Conservation (phyloP, 2,888 invertebrate genomes). For the Ypsolopha scabrella region DNA sequence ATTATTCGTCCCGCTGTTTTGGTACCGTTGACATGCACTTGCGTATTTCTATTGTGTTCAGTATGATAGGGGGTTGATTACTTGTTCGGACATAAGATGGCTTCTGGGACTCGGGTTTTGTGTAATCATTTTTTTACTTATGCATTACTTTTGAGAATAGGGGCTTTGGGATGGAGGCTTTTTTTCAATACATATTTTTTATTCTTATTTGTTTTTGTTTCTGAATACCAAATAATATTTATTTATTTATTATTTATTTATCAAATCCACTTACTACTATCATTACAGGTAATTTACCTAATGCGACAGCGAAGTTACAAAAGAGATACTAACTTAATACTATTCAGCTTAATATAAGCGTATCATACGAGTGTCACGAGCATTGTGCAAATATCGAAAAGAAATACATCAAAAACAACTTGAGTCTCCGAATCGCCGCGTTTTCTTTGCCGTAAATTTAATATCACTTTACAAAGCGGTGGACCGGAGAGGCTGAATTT, state of each 20-base stretch:
- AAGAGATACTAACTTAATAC: no score
- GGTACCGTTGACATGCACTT: slow-evolving; percentile 55
- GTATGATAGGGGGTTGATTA: slow-evolving; percentile 15
- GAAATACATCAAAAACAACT: no score
- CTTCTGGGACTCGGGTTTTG: not conserved
- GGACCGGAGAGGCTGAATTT: slow-evolving; percentile 14
- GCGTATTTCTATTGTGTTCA: slow-evolving; percentile 16
- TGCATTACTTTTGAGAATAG: not conserved
- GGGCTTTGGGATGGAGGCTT: not conserved
- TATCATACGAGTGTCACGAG: no score
- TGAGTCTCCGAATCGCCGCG: not conserved
- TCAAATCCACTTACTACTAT: no score
- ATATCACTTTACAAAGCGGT: not conserved
- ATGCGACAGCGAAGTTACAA: no score
- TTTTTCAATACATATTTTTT: not conserved
- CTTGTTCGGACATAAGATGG: slow-evolving; percentile 1
- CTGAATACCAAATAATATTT: not conserved
- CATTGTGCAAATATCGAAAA: no score
- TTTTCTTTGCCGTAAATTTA: not conserved
- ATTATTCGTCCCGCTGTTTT: slow-evolving; percentile 60
- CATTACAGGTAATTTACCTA: no score
- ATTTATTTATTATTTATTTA: no score
- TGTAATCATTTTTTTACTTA: not conserved
- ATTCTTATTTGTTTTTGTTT: no score
- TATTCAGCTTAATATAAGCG: no score